Conservation (phyloP, 1,140 invertebrate genomes). For the Papilio dardanus region DNA sequence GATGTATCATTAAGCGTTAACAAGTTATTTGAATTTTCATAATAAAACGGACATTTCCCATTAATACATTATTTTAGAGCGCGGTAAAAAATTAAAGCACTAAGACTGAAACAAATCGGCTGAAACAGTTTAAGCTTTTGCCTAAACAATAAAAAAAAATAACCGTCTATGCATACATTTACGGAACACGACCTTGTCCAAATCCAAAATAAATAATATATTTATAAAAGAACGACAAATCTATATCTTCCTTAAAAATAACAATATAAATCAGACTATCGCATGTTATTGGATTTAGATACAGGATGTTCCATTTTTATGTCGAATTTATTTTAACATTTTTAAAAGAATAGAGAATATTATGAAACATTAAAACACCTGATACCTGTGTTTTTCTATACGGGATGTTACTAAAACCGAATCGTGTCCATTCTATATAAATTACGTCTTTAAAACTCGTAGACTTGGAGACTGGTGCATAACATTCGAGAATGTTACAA, state of each 20-base stretch:
- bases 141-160: slow-evolving; percentile 56
- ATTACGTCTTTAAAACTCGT: slow-evolving; percentile 54
- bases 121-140: slow-evolving; percentile 60
- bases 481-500: slow-evolving; percentile 48
- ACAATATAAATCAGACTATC: slow-evolving; percentile 34
- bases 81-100: slow-evolving; percentile 70
- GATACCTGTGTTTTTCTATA: slow-evolving; percentile 39
- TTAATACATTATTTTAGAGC: slow-evolving; percentile 53
- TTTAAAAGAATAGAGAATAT: slow-evolving; percentile 39
- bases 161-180: slow-evolving; percentile 56
- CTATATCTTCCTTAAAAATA: slow-evolving; percentile 22
- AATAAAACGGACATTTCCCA: slow-evolving; percentile 63
- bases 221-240: slow-evolving; percentile 37
- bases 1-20: neutral
- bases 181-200: slow-evolving; percentile 33
- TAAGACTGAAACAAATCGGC: slow-evolving; percentile 78
- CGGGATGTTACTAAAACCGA: slow-evolving; percentile 41
- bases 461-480: slow-evolving; percentile 72
- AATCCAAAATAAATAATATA: slow-evolving; percentile 34
- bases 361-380: slow-evolving; percentile 33
- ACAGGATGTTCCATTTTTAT: slow-evolving; percentile 34
- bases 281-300: slow-evolving; percentile 37
- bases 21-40: slow-evolving; percentile 7
- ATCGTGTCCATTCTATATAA: slow-evolving; percentile 68
- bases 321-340: slow-evolving; percentile 60